A percentile compares a stretch with the other conserved stretches of the same genome.
These are phyloP conservation scores for Oplegnathus fasciatus DNA, from an alignment of 2,113 vertebrate genomes.

Conservation along the genomic window DNA sequence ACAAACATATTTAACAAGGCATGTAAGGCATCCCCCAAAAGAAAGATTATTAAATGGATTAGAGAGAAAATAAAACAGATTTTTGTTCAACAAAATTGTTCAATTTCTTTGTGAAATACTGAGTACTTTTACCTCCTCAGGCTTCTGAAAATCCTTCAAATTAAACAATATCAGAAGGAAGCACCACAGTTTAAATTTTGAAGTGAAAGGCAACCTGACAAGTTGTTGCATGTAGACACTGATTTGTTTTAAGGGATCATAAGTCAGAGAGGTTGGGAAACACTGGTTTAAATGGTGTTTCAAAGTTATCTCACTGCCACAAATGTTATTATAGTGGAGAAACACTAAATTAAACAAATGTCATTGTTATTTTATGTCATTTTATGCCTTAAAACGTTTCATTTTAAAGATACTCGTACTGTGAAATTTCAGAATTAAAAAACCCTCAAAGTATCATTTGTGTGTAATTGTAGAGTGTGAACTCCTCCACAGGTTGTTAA, in stretches of 20 bases:
- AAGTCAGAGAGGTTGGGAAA: neutral
- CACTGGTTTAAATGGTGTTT: neutral
- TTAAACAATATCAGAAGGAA: neutral
- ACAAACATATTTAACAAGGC: neutral
- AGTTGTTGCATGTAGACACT: neutral
- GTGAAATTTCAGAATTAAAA: neutral
- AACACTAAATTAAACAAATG: neutral
- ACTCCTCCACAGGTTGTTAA: no score
- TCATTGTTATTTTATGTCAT: neutral
- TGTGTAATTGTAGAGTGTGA: no score
- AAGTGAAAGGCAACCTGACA: neutral
- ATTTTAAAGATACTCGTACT: neutral
- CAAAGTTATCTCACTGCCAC: neutral
- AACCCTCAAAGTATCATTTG: no score
- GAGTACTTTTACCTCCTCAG: neutral
- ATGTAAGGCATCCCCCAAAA: neutral
- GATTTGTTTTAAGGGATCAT: neutral
- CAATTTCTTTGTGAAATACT: no score
- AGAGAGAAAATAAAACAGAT: neutral
- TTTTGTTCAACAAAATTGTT: neutral
- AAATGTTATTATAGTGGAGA: neutral
- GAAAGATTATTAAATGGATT: neutral
- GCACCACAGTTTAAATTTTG: no score
- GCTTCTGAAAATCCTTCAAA: neutral
- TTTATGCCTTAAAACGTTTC: neutral